Evolutionary conservation across 2,113 vertebrate genomes (phyloP), one percentile per base, ranked within the genome.

Genomic region (Entomyzon cyanotis): DNA sequence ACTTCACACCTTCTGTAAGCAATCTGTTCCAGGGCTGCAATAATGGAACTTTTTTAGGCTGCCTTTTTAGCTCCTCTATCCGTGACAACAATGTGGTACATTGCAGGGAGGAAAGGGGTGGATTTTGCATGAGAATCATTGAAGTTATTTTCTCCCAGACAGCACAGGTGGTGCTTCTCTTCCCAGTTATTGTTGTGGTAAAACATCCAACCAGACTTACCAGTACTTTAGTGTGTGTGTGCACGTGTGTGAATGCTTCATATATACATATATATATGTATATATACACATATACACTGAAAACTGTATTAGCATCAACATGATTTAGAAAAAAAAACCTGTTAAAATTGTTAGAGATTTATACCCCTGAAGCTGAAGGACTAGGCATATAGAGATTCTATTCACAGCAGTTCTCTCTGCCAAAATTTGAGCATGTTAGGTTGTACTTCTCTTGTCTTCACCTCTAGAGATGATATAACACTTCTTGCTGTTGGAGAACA

Each of bases 231-330:
- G 7, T 56, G 16, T 49, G 21, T 56, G 46, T 56, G 19, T 55
- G 28, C 4, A 3, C 31, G 20, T 68, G 10, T 59, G 47, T 0
- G 0, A 84, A 41, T 47, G 2, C 13, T 33, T 33, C n/a, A 16
- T 3, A 0, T 35, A 9, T 0, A n/a, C n/a, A 16, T 3, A 0
- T 35, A 9, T 0, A n/a, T 20, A 15, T 0, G 27, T 20, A 15
- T 23, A 44, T 21, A n/a, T n/a, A 63, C 30, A 31, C 0, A n/a
- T n/a, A n/a, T n/a, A 0, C 9, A 16, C 9, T 53, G 10, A 52
- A 60, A 69, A 55, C 11, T 0, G 0, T 25, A 50, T 55, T 49
- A 22, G 12, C 17, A 74, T 63, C 37, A 63, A 19, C 1, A 0
- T 68, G 30, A 8, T 41, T 62, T 58, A 62, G 37, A 41, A 75